Conservation (phyloP, 2,113 vertebrate genomes). For the Paradoxurus hermaphroditus region DNA sequence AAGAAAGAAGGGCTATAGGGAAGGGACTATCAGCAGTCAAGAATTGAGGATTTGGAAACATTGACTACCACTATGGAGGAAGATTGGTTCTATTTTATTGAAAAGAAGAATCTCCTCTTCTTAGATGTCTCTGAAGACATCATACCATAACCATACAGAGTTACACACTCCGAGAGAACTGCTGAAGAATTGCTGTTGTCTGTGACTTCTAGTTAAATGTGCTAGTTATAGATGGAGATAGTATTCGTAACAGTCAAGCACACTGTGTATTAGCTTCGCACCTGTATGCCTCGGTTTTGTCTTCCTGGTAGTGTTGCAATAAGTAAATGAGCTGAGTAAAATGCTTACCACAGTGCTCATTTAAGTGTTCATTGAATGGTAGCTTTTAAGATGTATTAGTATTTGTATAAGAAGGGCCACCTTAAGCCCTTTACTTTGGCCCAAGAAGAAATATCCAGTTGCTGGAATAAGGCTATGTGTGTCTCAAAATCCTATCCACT, state of each 20-base stretch:
- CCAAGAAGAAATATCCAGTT: background rate
- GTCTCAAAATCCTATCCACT: background rate
- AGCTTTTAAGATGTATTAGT: background rate
- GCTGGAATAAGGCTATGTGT: background rate
- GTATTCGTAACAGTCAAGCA: background rate
- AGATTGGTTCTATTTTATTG: background rate
- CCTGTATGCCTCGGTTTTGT: background rate
- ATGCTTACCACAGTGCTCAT: background rate
- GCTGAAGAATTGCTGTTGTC: background rate
- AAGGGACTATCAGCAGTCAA: background rate
- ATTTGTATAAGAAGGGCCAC: background rate
- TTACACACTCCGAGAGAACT: background rate
- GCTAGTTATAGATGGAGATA: background rate
- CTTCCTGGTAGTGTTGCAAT: background rate
- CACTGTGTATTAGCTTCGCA: background rate
- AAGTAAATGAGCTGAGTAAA: background rate
- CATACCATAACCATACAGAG: background rate
- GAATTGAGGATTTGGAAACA: background rate
- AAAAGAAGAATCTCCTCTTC: background rate
- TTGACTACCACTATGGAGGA: background rate
- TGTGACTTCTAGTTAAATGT: background rate
- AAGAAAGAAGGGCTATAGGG: background rate
- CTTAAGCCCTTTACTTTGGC: background rate
- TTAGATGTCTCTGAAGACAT: background rate
- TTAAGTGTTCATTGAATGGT: background rate